Base-by-base conservation (phyloP, 2,113 vertebrate species). In the Colaptes auratus region DNA sequence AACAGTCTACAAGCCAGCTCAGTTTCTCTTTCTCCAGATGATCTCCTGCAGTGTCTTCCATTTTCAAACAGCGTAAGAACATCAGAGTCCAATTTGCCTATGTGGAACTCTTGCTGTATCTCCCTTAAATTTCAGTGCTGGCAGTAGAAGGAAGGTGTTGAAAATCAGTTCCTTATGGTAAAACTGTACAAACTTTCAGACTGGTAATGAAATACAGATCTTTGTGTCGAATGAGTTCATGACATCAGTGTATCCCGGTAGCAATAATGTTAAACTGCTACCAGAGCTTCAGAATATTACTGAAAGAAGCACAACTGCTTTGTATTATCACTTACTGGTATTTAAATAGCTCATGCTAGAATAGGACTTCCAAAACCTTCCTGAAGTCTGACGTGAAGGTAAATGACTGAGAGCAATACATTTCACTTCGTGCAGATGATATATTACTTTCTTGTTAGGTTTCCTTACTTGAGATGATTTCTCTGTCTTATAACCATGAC, bases 401-500 rank as follows among this genome's bases (percentile, higher is more conserved):
- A 91, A 93, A 86, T 74, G 63, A 20, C 60, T 89, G 24, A 76
- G n/a, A 84, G 73, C 52, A 94, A 86, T 87, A 25, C 87, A 95
- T 95, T 95, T 92, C 61, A 78, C 74, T 92, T 92, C 78, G 66
- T 87, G 33, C 27, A 82, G n/a, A 69, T 81, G 87, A 91, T 79
- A 36, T 92, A 94, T 89, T 86, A 35, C 82, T 90, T 94, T 90
- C 75, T 77, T 88, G 55, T 91, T 96, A 86, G 88, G 36, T 71
- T 92, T 92, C 59, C 82, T 92, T 95, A 91, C 83, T 92, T 92
- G 56, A 86, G 81, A 90, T 85, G 90, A 66, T 52, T 93, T 90
- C 82, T 94, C 72, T 93, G 48, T 91, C 52, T 96, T 91, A 94
- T 53, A 95, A 74, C 65, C 76, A 76, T 76, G 63, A 85, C 88